Percentiles rank a stretch among this genome's conserved stretches.
These are phyloP conservation scores for Holotrichia oblita DNA, from an alignment of 1,140 invertebrate genomes.

Conservation along the genomic window DNA sequence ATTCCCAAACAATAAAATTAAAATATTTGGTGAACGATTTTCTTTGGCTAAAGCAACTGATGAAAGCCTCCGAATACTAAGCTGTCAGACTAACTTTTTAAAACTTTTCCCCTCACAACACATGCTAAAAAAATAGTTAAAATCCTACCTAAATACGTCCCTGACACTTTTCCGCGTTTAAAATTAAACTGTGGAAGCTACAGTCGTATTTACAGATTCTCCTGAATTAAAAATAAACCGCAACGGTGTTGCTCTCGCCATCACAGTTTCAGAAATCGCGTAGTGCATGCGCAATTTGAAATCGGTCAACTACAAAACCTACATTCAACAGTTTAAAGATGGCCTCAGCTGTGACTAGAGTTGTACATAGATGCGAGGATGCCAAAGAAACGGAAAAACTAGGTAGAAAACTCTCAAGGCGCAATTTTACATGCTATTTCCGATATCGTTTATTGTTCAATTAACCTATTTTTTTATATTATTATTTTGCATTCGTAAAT, in stretches of 20 bases:
- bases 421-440: neutral
- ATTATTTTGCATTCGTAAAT: no score
- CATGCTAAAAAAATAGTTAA: no score
- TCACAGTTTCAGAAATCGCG: neutral
- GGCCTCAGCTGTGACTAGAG: constrained; percentile 76
- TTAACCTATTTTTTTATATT: neutral
- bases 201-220: neutral
- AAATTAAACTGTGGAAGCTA: neutral
- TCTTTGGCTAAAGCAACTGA: no score
- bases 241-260: neutral
- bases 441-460: neutral
- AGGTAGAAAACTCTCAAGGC: constrained; percentile 63
- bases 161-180: neutral
- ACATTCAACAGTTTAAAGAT: constrained; percentile 61
- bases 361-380: constrained; percentile 77
- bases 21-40: no score
- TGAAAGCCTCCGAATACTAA: no score
- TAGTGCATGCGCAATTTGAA: constrained; percentile 19
- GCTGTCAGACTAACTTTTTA: no score
- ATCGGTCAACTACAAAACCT: neutral
- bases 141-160: no score
- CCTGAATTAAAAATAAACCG: neutral
- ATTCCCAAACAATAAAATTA: no score
- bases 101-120: no score
- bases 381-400: constrained; percentile 73